Evolutionary conservation across 2,888 invertebrate genomes (phyloP), one percentile per base, ranked within the genome.

Genomic region (Unio delphinus): DNA sequence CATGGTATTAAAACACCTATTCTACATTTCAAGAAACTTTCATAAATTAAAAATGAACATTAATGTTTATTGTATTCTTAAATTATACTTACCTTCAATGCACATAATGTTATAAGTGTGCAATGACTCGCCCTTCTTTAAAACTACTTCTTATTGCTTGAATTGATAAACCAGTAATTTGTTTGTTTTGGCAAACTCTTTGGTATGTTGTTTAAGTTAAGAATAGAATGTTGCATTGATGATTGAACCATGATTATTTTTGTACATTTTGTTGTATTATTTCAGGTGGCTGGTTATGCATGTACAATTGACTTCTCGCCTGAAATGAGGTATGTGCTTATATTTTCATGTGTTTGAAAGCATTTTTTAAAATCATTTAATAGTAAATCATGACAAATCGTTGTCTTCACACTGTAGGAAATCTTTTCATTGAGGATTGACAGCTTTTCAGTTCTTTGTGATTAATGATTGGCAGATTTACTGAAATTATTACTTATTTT

Each of bases 221-320:
- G 45, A 3, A 45, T 45, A 45, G 11, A 3, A 45, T 45, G 45
- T 15, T 45, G 8, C 15, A 15, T 45, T 45, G 1, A 11, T 45
- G 15, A 45, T 45, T 45, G 45, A 11, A 45, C 15, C 15, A 45
- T 45, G 15, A 4, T 11, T 45, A 30, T 26, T 18, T 61, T 56
- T 74, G 15, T 34, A 23, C 26, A n/a, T 56, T 11, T 57, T 18
- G 30, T 20, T 69, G 34, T 62, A n/a, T 60, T 64, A 20, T 83
- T 81, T 30, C 75, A 87, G 88, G 86, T 99, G 0, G 98, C 99
- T 15, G 99, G 99, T 0, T 99, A 99, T 90, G 99, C 99, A 0
- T 99, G 99, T 89, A 94, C 95, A 2, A 92, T 98, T 11, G 99
- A 99, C 90, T 99, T 96, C 91, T 98, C 98, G 2, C 99, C 99